Percentiles rank a stretch among this genome's conserved stretches.
phyloP scores from a whole-genome alignment of 2,888 invertebrate genomes.

The Lasioglossum villosulum region DNA sequence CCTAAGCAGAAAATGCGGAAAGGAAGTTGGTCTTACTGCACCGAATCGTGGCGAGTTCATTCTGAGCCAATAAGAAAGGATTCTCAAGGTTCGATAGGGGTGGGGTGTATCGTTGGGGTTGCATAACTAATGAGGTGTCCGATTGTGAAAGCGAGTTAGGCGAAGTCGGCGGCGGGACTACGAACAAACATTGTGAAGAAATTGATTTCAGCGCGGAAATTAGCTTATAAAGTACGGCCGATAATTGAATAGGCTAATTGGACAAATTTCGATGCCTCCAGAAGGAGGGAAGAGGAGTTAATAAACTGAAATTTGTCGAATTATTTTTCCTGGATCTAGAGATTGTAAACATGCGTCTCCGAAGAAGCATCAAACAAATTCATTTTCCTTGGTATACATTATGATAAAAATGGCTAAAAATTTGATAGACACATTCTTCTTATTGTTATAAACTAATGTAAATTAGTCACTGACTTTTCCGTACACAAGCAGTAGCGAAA shows the following conservation, averaged over 20 bases:
- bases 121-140: conserved; percentile 40
- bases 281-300: background rate
- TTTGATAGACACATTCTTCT: too few species aligned
- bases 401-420: too few species aligned
- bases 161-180: background rate
- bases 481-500: too few species aligned
- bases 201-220: conserved; percentile 24
- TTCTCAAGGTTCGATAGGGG: conserved; percentile 28
- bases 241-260: background rate
- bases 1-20: conserved; percentile 73
- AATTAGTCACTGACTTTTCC: too few species aligned
- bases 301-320: background rate
- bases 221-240: background rate
- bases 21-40: conserved; percentile 49
- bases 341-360: too few species aligned
- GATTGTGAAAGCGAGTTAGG: background rate
- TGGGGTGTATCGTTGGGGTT: conserved; percentile 27
- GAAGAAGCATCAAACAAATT: too few species aligned
- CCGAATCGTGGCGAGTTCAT: conserved; percentile 60
- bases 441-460: too few species aligned
- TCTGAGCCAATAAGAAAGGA: conserved; percentile 64
- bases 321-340: background rate
- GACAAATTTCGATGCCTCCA: background rate
- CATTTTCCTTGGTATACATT: too few species aligned
- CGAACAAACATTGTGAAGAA: conserved; percentile 57